A percentile compares a stretch with the other conserved stretches of the same genome.
Conservation (phyloP, 2,797 vertebrate genomes). For the Miichthys miiuy region DNA sequence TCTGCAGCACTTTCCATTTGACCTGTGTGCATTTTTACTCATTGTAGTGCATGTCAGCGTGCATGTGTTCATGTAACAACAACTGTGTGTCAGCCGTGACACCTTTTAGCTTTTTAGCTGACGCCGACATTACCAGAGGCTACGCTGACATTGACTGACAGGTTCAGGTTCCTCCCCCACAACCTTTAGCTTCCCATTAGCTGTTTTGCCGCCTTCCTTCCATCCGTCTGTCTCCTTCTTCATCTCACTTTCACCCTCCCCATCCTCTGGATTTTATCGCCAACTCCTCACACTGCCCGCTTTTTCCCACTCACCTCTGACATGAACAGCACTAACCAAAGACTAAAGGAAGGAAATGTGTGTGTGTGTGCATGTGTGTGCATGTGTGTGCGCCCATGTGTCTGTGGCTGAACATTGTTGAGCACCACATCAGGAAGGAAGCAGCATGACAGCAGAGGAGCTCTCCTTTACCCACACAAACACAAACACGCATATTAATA, state of each 20-base stretch:
- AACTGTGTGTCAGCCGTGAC: constrained; percentile 19
- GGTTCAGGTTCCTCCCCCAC: constrained; percentile 34
- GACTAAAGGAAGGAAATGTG: constrained; percentile 74
- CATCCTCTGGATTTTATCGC: constrained; percentile 46
- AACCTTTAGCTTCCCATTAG: constrained; percentile 46
- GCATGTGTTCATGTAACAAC: constrained; percentile 17
- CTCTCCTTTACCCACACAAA: constrained; percentile 34
- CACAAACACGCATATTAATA: constrained; percentile 21
- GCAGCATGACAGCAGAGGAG: constrained; percentile 53
- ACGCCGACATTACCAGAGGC: constrained; percentile 16
- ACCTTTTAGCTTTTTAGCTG: constrained; percentile 50
- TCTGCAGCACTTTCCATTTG: constrained; percentile 23
- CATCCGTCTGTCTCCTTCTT: constrained; percentile 33
- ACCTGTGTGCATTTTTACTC: background rate
- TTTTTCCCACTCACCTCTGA: constrained; percentile 72
- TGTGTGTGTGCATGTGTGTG: constrained; percentile 54
- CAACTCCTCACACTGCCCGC: constrained; percentile 42
- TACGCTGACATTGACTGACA: constrained; percentile 35
- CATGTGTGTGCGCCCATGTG: constrained; percentile 49
- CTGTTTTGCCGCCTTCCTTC: constrained; percentile 49
- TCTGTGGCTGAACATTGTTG: constrained; percentile 47
- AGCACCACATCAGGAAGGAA: constrained; percentile 70
- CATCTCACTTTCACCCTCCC: constrained; percentile 36
- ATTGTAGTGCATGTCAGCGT: background rate
- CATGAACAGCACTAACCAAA: constrained; percentile 49